Evolutionary conservation across 2,888 invertebrate genomes (phyloP), one percentile per base, ranked within the genome.

Genomic region (Drosophila meridiana): DNA sequence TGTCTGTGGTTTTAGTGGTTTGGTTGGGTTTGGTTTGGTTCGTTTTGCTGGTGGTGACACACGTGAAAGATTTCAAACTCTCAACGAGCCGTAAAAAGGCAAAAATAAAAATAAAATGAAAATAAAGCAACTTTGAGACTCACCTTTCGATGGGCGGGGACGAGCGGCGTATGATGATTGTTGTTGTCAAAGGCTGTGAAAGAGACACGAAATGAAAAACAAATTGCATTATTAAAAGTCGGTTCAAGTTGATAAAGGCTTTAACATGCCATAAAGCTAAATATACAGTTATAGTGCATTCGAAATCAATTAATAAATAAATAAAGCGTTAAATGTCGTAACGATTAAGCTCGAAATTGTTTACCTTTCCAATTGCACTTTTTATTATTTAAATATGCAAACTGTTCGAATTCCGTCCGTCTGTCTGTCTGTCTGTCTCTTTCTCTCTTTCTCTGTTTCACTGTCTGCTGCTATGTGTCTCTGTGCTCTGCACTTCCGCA

Each of bases 101-200:
- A 36, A 59, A 47, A 70, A 43, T 14, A 65, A 72, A 60, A 56
- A 45, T 50, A 72, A 60, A 53, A 50, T 48, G 59, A 58, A 61
- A 36, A 13, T 38, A 62, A 62, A 69, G 66, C 26, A 38, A 55
- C 26, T 43, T 40, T 28, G 38, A 38, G 47, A 88, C 87, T 90
- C 36, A 87, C 87, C 90, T 87, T 87, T 82, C 90, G 69, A 70
- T 87, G 87, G 53, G 87, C 82, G 64, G 83, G 81, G 57, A 74
- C 78, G 34, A 87, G 78, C 82, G 89, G 80, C 58, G 80, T 59
- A 42, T 82, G 86, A 45, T 87, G 88, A 58, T 80, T 70, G 68
- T 84, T 84, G 70, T 78, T 90, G 72, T 90, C 87, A 70, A 83
- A 87, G 74, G 82, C 87, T 87, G 84, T 78, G 63, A 55, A 76